Conservation (phyloP, 2,888 invertebrate species). For the Meta bourneti region DNA sequence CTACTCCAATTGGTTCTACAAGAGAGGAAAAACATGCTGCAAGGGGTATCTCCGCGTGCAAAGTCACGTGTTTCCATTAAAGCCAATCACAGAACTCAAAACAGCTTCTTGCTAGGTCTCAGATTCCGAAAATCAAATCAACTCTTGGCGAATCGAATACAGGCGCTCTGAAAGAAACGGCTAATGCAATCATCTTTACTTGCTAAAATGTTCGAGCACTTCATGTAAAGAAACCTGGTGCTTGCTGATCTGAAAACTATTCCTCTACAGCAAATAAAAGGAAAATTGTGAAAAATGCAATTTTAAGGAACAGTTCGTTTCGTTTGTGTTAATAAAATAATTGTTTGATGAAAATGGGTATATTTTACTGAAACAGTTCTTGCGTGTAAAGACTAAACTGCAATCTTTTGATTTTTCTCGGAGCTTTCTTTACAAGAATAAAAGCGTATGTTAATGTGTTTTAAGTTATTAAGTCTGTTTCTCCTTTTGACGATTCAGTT, state of each 20-base stretch:
- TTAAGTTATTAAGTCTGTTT: too few species aligned
- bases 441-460: neutral
- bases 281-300: constrained; percentile 29
- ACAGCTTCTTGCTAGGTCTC: constrained; percentile 48
- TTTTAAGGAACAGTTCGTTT: constrained; percentile 24
- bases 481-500: too few species aligned
- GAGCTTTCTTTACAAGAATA: neutral
- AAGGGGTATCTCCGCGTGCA: neutral
- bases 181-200: constrained; percentile 56
- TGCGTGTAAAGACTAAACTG: neutral
- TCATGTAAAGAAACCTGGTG: constrained; percentile 26
- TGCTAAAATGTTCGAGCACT: constrained; percentile 44
- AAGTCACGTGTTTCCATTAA: constrained; percentile 52
- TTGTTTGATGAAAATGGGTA: constrained; percentile 26
- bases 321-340: constrained; percentile 39
- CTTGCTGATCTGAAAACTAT: neutral
- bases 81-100: constrained; percentile 36
- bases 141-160: constrained; percentile 36
- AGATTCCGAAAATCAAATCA: constrained; percentile 67
- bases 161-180: constrained; percentile 27
- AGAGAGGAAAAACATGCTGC: neutral
- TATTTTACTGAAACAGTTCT: neutral
- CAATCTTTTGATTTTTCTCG: neutral
- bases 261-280: neutral
- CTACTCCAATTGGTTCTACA: neutral